These are phyloP conservation scores for Ennomos quercinarius DNA, from an alignment of 2,888 invertebrate genomes.

Conservation along the genomic window DNA sequence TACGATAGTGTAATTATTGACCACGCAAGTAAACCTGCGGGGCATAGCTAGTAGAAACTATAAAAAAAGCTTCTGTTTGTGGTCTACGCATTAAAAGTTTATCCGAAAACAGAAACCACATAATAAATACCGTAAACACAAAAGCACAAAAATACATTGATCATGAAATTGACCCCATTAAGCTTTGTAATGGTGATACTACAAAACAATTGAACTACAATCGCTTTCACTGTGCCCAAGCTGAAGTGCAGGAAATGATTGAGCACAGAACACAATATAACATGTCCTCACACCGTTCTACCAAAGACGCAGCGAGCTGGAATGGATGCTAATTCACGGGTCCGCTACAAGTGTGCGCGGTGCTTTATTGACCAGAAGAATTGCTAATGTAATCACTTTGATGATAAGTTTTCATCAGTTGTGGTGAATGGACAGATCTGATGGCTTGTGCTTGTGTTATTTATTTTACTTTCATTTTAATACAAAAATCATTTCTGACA, in stretches of 20 bases:
- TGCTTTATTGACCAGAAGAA: constrained; percentile 38
- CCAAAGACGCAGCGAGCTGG: constrained; percentile 11
- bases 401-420: constrained; percentile 18
- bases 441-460: background rate
- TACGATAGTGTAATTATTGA: no score
- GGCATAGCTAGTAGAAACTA: no score
- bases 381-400: constrained; percentile 39
- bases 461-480: no score
- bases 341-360: constrained; percentile 20
- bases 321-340: constrained; percentile 27
- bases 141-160: no score
- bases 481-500: no score
- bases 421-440: background rate
- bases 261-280: constrained; percentile 12
- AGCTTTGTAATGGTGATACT: no score
- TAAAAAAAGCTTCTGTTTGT: no score
- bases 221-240: background rate
- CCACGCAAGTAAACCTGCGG: no score
- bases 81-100: no score
- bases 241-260: constrained; percentile 21
- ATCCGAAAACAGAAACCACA: no score
- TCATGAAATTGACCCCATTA: no score
- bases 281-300: background rate
- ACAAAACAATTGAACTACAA: background rate
- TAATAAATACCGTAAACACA: no score